Conservation (phyloP, 2,888 invertebrate genomes). For the Pseudococcus longispinus region DNA sequence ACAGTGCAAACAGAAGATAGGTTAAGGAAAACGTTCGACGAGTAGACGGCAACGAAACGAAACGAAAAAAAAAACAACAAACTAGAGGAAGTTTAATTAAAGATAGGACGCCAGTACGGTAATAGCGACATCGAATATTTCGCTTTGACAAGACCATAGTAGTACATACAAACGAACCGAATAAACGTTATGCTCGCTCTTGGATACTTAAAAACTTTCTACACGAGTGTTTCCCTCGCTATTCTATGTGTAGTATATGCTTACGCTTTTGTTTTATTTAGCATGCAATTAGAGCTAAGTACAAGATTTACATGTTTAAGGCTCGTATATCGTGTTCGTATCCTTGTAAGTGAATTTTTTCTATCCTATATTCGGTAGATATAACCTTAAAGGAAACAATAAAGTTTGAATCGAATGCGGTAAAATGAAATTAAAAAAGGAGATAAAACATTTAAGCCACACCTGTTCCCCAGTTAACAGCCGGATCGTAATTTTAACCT, state of each 20-base stretch:
- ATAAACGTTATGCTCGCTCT: slow-evolving; percentile 7
- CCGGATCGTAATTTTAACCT: not conserved
- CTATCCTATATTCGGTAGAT: not conserved
- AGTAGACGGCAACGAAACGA: not conserved
- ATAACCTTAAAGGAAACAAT: slow-evolving; percentile 10
- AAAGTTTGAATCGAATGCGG: slow-evolving; percentile 11
- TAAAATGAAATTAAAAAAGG: not conserved
- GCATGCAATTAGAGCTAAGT: slow-evolving; percentile 27
- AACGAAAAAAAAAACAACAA: not conserved
- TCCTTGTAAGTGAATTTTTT: not conserved
- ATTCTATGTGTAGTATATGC: too few relatives aligned
- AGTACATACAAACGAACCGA: not conserved
- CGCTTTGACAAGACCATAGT: slow-evolving; percentile 11
- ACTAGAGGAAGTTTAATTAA: slow-evolving; percentile 46
- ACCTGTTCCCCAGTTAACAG: slow-evolving; percentile 1
- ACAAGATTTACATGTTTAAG: slow-evolving; percentile 26
- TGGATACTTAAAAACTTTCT: slow-evolving; percentile 7
- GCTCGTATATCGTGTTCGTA: slow-evolving; percentile 23
- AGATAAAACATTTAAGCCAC: not conserved
- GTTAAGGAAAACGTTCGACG: slow-evolving; percentile 21
- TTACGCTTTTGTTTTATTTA: not conserved
- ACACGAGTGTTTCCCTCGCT: not conserved
- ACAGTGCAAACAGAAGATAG: slow-evolving; percentile 25
- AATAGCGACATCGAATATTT: slow-evolving; percentile 45
- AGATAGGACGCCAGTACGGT: slow-evolving; percentile 40